A percentile compares a stretch with the other conserved stretches of the same genome.
Evolutionary conservation across 2,113 vertebrate genomes (phyloP).

Genomic region (Rhabdornis inornatus): DNA sequence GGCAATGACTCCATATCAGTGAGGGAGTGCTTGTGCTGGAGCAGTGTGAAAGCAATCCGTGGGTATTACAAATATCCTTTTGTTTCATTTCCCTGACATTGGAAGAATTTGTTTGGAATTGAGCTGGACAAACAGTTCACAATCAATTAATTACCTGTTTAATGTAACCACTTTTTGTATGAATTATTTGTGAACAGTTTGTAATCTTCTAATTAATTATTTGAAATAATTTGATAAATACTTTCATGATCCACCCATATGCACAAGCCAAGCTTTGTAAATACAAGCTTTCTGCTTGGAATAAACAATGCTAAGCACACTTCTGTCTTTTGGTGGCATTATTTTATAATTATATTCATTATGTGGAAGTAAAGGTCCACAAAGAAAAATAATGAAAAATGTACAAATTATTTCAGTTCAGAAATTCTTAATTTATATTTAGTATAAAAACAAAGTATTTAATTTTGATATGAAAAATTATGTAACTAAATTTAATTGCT

Average conservation of each 20-base stretch:
- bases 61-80: conserved; percentile 1
- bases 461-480: not conserved
- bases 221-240: not conserved
- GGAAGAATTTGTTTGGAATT: not conserved
- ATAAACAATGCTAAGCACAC: not conserved
- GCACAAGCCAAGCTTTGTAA: not conserved
- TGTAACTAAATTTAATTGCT: not conserved
- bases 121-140: not conserved
- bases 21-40: not conserved
- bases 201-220: not conserved
- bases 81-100: not conserved
- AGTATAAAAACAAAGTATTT: not conserved
- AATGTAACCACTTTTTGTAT: not conserved
- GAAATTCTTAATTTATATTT: not conserved
- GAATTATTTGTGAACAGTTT: not conserved
- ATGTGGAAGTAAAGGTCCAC: not conserved
- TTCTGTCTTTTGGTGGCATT: not conserved
- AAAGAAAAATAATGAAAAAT: not conserved
- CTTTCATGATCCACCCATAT: not conserved
- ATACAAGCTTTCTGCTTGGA: not conserved
- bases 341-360: not conserved
- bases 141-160: not conserved
- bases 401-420: not conserved
- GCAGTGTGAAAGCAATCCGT: not conserved
- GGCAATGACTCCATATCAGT: not conserved